A percentile compares a stretch with the other conserved stretches of the same genome.
These are phyloP conservation scores for Lasiommata megera DNA, from an alignment of 2,888 invertebrate genomes.

Conservation along the genomic window DNA sequence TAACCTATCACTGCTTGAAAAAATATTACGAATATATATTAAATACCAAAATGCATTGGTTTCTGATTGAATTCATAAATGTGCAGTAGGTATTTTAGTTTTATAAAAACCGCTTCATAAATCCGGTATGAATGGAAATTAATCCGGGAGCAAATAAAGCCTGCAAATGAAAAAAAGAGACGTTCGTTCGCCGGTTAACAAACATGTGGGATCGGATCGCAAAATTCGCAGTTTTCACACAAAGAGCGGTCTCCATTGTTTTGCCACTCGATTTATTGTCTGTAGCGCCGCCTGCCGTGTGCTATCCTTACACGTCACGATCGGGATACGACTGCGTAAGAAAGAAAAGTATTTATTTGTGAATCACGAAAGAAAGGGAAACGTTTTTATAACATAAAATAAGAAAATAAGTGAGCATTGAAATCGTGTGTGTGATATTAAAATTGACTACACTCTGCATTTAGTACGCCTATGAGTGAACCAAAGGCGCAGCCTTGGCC, in stretches of 20 bases:
- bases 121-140: slow-evolving; percentile 18
- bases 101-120: slow-evolving; percentile 9
- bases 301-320: slow-evolving; percentile 12
- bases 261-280: slow-evolving; percentile 55
- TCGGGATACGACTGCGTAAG: slow-evolving; percentile 8
- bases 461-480: too few species aligned
- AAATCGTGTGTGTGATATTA: too few species aligned
- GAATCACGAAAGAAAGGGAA: too few species aligned
- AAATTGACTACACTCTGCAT: too few species aligned
- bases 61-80: background rate
- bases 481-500: too few species aligned
- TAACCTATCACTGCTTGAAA: too few species aligned
- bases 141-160: slow-evolving; percentile 26
- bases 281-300: slow-evolving; percentile 29
- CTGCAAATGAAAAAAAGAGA: slow-evolving; percentile 28
- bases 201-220: slow-evolving; percentile 54
- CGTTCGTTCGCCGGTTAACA: slow-evolving; percentile 24
- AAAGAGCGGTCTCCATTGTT: slow-evolving; percentile 57
- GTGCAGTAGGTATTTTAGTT: slow-evolving; percentile 1
- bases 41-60: too few species aligned
- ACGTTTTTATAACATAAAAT: too few species aligned
- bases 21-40: too few species aligned
- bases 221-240: slow-evolving; percentile 58
- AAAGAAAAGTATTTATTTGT: too few species aligned
- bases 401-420: too few species aligned